Evolutionary conservation across 2,797 vertebrate species (phyloP).

Genomic region (Ammospiza maritima): DNA sequence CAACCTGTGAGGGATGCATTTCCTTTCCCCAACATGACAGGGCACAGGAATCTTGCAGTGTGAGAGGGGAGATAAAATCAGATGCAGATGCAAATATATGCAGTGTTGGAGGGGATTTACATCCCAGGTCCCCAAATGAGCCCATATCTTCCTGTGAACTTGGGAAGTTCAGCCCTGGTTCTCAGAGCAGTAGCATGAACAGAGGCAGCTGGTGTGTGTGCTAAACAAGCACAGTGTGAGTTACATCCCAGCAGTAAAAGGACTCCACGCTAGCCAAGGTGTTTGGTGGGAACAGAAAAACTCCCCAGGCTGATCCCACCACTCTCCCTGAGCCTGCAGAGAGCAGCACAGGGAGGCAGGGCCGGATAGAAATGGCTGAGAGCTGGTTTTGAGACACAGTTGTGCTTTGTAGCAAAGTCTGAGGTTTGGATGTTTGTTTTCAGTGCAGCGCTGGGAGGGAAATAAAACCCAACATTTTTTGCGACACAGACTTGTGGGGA

Average conservation of each 20-base stretch:
- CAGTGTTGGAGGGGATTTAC: constrained; percentile 18
- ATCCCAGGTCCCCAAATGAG: constrained; percentile 35
- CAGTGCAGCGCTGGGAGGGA: not conserved
- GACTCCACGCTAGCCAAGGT: constrained; percentile 39
- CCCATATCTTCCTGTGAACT: constrained; percentile 59
- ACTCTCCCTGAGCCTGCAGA: not conserved
- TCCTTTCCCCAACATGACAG: fast-evolving
- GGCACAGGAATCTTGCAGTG: not conserved
- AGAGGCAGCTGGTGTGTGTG: constrained; percentile 58
- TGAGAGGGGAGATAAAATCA: constrained; percentile 8
- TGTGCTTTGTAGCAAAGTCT: not conserved
- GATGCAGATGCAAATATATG: constrained; percentile 42
- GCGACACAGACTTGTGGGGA: not conserved
- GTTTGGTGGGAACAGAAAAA: constrained; percentile 55
- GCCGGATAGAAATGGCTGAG: not conserved
- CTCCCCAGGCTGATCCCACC: constrained; percentile 48
- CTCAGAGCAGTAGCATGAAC: constrained; percentile 59
- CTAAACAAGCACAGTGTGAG: constrained; percentile 62
- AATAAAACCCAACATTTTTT: constrained; percentile 40
- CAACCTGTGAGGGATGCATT: not conserved
- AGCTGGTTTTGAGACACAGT: not conserved
- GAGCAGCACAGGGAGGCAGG: not conserved
- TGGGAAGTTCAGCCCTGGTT: constrained; percentile 22
- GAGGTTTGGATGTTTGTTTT: constrained; percentile 62
- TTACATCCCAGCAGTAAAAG: constrained; percentile 43